Percentiles rank a stretch among this genome's conserved stretches.
Evolutionary conservation across 23 tunicate genomes (phyloP).

Genomic region (Styela plicata): DNA sequence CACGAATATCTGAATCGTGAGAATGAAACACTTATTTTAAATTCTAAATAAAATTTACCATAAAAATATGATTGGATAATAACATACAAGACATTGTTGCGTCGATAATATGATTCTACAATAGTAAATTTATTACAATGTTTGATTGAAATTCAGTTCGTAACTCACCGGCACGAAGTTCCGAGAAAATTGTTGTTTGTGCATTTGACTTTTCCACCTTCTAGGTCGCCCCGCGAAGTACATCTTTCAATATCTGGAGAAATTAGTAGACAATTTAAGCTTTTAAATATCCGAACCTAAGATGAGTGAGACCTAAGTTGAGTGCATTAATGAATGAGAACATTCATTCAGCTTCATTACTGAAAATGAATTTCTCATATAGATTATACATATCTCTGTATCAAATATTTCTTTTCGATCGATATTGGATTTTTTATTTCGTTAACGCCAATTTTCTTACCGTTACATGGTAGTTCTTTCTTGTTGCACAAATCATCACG

Average conservation of each 20-base stretch:
- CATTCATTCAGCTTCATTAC: not conserved
- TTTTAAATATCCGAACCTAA: too few species aligned
- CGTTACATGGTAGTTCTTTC: conserved; percentile 63
- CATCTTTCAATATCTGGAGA: conserved; percentile 56
- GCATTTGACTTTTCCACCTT: conserved; percentile 45
- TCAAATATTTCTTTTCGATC: not conserved
- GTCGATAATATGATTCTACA: too few species aligned
- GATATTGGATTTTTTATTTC: not conserved
- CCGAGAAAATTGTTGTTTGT: conserved; percentile 49
- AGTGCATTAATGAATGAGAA: not conserved
- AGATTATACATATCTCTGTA: not conserved
- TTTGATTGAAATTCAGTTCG: too few species aligned
- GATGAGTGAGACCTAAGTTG: too few species aligned
- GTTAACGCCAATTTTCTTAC: conserved; percentile 30
- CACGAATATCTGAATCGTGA: conserved; percentile 62
- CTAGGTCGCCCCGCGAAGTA: conserved; percentile 24
- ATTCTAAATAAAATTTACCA: too few species aligned
- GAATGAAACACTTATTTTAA: too few species aligned
- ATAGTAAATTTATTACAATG: too few species aligned
- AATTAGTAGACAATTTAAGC: too few species aligned
- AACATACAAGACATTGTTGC: too few species aligned
- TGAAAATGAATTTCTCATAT: not conserved
- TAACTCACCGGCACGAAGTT: conserved; percentile 57
- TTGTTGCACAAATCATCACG: conserved; percentile 65
- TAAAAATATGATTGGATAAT: too few species aligned